A percentile compares a stretch with the other conserved stretches of the same genome.
These are phyloP conservation scores for Brenthis daphne DNA, from an alignment of 2,888 invertebrate species.

Conservation along the genomic window DNA sequence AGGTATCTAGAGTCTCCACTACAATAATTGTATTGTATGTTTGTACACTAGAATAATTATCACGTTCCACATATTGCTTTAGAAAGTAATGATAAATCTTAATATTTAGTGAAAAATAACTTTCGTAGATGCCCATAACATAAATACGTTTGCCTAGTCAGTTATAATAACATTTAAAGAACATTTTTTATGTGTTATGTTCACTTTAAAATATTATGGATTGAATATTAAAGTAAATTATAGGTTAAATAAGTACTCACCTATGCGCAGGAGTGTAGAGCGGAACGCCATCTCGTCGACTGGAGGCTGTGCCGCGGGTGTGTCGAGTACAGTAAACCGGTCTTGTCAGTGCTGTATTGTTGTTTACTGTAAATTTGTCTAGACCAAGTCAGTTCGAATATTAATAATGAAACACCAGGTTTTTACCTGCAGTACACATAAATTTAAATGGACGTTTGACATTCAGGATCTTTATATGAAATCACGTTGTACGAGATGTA, in stretches of 20 bases:
- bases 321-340: conserved; percentile 54
- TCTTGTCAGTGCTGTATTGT: conserved; percentile 59
- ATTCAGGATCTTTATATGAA: too few relatives aligned
- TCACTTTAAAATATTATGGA: not conserved
- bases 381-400: conserved; percentile 7
- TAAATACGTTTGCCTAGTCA: conserved; percentile 1
- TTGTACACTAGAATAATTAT: too few relatives aligned
- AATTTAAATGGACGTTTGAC: too few relatives aligned
- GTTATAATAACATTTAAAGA: not conserved
- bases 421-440: not conserved
- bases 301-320: conserved; percentile 43
- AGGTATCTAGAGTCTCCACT: too few relatives aligned
- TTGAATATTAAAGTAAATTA: not conserved
- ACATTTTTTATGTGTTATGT: not conserved
- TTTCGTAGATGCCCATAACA: conserved; percentile 23
- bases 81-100: too few relatives aligned
- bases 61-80: too few relatives aligned
- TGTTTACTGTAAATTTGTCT: conserved; percentile 44
- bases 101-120: not conserved
- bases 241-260: conserved; percentile 49
- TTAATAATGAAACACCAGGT: not conserved
- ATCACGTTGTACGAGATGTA: too few relatives aligned
- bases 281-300: conserved; percentile 73
- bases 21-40: too few relatives aligned
- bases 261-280: conserved; percentile 73